Percentiles rank a stretch among this genome's conserved stretches.
Evolutionary conservation across 2,797 vertebrate species (phyloP).

Genomic region (Diceros bicornis): DNA sequence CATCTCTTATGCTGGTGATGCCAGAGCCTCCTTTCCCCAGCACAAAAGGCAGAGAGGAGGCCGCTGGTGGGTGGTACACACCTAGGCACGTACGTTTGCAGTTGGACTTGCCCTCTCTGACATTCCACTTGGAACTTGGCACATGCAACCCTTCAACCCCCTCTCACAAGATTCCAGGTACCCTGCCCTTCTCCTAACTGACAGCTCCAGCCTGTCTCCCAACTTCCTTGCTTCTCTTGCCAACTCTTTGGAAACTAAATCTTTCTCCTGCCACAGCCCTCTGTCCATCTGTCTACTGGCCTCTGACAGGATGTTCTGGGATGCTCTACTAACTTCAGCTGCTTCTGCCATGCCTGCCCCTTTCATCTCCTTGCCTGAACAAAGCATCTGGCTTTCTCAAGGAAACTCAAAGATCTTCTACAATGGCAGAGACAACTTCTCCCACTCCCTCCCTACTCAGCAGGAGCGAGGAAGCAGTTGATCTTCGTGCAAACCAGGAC

Average conservation of each 20-base stretch:
- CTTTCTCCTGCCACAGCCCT: neutral
- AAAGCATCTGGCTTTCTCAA: neutral
- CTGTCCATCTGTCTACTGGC: neutral
- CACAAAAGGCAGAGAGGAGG: neutral
- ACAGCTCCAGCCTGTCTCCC: neutral
- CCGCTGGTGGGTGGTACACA: neutral
- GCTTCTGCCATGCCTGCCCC: neutral
- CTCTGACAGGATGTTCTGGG: neutral
- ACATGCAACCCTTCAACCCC: neutral
- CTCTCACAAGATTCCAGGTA: neutral
- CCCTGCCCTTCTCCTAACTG: neutral
- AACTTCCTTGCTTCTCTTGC: neutral
- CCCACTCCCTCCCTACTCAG: neutral
- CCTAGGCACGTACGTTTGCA: neutral
- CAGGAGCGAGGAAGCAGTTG: neutral
- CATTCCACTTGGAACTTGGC: conserved; percentile 72
- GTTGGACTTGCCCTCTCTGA: conserved; percentile 60
- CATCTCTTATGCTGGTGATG: neutral
- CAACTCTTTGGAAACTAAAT: neutral
- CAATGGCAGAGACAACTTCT: accelerated
- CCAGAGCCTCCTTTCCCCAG: neutral
- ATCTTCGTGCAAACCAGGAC: neutral
- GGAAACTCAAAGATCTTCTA: neutral
- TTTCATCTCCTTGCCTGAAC: neutral
- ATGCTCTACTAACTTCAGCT: neutral